These are phyloP conservation scores for Acanthurus lineatus DNA, from an alignment of 2,797 vertebrate genomes.

Conservation along the genomic window DNA sequence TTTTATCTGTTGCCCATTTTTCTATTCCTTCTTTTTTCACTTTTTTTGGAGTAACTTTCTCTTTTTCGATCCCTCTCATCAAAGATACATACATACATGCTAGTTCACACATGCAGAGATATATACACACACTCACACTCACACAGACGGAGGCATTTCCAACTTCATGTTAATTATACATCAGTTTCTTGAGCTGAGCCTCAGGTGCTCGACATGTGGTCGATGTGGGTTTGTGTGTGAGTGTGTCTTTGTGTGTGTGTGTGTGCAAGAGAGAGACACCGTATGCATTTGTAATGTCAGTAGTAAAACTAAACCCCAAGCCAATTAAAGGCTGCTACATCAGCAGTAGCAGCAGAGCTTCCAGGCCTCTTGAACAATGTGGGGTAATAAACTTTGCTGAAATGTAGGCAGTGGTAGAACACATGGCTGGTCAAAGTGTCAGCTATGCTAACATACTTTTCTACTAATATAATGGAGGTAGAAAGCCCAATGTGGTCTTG, in stretches of 20 bases:
- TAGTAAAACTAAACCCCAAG: slow-evolving; percentile 36
- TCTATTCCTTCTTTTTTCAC: background rate
- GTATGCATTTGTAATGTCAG: slow-evolving; percentile 25
- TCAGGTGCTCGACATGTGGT: slow-evolving; percentile 37
- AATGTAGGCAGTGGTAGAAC: too few relatives aligned
- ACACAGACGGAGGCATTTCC: background rate
- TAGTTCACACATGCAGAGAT: background rate
- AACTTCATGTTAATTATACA: slow-evolving; percentile 47
- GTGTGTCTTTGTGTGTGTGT: background rate
- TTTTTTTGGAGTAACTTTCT: background rate
- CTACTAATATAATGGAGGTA: slow-evolving; percentile 38
- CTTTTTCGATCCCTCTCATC: too few relatives aligned
- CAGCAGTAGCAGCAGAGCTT: slow-evolving; percentile 49
- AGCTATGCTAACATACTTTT: slow-evolving; percentile 11
- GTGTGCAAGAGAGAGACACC: background rate
- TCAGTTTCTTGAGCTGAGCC: slow-evolving; percentile 36
- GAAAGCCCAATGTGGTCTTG: background rate
- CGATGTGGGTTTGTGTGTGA: background rate
- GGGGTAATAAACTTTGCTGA: slow-evolving; percentile 29
- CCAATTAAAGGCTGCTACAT: slow-evolving; percentile 56
- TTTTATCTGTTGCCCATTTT: background rate
- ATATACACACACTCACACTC: background rate
- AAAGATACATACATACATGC: background rate
- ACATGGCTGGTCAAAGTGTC: background rate
- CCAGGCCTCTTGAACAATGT: slow-evolving; percentile 36